Base-by-base conservation (phyloP, 2,888 invertebrate species). In the Parascotia fuliginaria region DNA sequence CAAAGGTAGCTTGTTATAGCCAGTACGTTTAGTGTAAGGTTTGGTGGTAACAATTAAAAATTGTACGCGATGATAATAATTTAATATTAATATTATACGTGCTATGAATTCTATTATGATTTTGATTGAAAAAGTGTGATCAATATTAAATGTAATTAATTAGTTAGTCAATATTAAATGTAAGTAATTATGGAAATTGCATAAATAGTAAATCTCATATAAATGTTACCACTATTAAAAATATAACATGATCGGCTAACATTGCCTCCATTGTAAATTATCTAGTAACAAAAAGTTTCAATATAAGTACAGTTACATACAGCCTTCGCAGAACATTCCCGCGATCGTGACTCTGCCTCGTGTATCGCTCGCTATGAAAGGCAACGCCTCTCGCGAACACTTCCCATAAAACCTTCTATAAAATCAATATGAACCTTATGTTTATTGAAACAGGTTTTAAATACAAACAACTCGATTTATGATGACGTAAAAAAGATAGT, bases 321-420 rank as follows among this genome's bases (percentile, higher is more conserved):
- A 66, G 62, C 62, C 71, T 76, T 72, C 60, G 63, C 62, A 66
- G 57, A 63, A 75, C 70, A 71, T 72, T 78, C 60, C 56, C 51
- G 60, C 55, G 53, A 65, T 84, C 86, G 84, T 83, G 85, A 81
- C 80, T 79, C 70, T 74, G 65, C 77, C 68, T 70, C 65, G 75
- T 77, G 73, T 73, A 77, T 77, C 77, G 52, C 49, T 57, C 77
- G 42, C 51, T 55, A 79, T 75, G 71, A 73, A 80, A 77, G 83
- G 87, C 67, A 85, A 85, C 89, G 88, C 89, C 89, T 87, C 83
- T 83, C 73, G 68, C 65, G 67, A 73, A 67, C 75, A 76, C 81
- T 81, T 80, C 79, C 77, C 76, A 77, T 75, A 73, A 73, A 65
- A 69, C 54, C 29, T 31, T 9, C 31, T 44, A 43, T 42, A 38